phyloP scores from a whole-genome alignment of 2,113 vertebrate genomes.

The Chloropsis hardwickii region DNA sequence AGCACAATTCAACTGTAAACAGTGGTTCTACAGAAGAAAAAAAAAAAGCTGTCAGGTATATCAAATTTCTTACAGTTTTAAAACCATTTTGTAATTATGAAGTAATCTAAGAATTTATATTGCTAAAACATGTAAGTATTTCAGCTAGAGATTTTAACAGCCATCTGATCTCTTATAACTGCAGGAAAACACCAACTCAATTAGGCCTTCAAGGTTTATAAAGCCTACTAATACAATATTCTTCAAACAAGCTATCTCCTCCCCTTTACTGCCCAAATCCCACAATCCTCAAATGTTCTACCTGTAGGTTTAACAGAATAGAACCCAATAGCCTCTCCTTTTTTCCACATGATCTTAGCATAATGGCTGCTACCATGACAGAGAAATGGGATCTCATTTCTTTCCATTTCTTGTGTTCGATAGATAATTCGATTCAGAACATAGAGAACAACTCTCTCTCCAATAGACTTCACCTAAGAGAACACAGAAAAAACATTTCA shows the following conservation, averaged over 20 bases:
- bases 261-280: neutral
- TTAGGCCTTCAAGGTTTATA: neutral
- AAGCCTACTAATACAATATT: neutral
- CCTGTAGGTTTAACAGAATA: conserved; percentile 90
- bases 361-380: conserved; percentile 82
- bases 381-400: conserved; percentile 81
- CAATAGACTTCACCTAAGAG: conserved; percentile 80
- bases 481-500: conserved; percentile 41
- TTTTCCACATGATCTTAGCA: conserved; percentile 88
- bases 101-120: neutral
- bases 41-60: rapidly evolving
- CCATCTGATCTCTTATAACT: neutral
- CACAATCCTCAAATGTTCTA: conserved; percentile 32
- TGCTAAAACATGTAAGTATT: neutral
- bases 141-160: neutral
- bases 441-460: conserved; percentile 89
- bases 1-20: neutral
- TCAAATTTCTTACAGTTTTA: neutral
- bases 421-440: conserved; percentile 89
- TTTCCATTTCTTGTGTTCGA: conserved; percentile 83
- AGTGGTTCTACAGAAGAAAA: neutral
- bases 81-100: neutral
- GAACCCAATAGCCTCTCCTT: conserved; percentile 90
- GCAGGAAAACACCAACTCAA: neutral
- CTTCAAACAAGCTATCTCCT: neutral